Evolutionary conservation across 2,113 vertebrate species (phyloP).

Genomic region (Amazona guildingii): DNA sequence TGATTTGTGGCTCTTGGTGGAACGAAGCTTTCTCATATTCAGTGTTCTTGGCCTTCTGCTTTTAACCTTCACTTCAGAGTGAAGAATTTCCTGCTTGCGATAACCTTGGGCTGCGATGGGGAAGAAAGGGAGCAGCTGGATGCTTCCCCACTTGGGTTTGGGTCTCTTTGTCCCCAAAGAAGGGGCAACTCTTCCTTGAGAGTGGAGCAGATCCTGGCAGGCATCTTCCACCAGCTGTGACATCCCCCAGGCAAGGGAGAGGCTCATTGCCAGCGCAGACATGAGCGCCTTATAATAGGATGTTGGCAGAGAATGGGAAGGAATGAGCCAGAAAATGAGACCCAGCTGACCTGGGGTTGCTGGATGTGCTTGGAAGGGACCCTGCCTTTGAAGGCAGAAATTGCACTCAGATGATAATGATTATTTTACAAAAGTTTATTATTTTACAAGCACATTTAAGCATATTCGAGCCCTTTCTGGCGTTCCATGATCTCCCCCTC

Average conservation of each 20-base stretch:
- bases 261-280: background rate
- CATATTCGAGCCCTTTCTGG: background rate
- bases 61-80: background rate
- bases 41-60: background rate
- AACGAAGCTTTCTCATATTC: background rate
- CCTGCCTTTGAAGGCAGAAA: rapidly evolving
- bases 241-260: background rate
- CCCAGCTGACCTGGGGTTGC: background rate
- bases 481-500: rapidly evolving
- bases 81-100: constrained; percentile 7
- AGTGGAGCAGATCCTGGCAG: background rate
- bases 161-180: background rate
- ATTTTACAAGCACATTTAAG: background rate
- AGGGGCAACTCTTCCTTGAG: background rate
- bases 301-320: background rate
- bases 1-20: background rate
- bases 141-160: background rate
- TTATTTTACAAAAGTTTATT: background rate
- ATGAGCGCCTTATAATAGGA: background rate
- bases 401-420: background rate
- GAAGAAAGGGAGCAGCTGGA: background rate
- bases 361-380: background rate
- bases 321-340: background rate
- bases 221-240: background rate
- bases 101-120: background rate